phyloP scores from a whole-genome alignment of 2,113 vertebrate genomes.

The Zosterops pallidus region DNA sequence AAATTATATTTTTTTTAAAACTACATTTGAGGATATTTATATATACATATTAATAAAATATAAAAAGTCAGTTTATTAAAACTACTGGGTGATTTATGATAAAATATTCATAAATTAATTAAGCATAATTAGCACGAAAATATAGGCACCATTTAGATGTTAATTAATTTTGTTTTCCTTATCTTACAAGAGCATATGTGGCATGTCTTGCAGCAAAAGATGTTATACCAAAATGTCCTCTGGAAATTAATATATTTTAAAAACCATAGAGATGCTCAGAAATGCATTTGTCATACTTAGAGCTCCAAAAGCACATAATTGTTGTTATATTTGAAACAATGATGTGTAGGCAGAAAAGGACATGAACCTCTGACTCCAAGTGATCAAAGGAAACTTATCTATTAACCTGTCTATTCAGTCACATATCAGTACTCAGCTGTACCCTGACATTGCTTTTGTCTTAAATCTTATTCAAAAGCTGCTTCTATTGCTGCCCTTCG shows the following conservation, averaged over 20 bases:
- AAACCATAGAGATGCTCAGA: neutral
- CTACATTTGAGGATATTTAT: neutral
- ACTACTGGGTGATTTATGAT: neutral
- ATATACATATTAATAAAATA: neutral
- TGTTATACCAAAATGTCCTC: neutral
- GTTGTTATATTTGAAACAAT: neutral
- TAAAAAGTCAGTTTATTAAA: neutral
- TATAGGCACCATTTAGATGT: neutral
- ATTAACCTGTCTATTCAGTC: neutral
- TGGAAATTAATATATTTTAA: neutral
- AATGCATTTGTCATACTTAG: neutral
- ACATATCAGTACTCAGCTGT: neutral
- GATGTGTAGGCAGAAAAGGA: neutral
- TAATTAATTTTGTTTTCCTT: slow-evolving; percentile 44
- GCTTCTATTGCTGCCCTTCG: neutral
- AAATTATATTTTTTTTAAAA: neutral
- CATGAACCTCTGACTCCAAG: neutral
- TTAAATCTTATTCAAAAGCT: neutral
- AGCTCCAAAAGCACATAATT: neutral
- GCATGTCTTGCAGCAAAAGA: neutral
- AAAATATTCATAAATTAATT: slow-evolving; percentile 32
- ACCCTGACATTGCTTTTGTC: neutral
- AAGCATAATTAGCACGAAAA: slow-evolving; percentile 29
- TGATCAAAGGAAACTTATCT: neutral
- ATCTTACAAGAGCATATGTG: neutral